phyloP scores from a whole-genome alignment of 2,888 invertebrate species.

The Limenitis arthemis region DNA sequence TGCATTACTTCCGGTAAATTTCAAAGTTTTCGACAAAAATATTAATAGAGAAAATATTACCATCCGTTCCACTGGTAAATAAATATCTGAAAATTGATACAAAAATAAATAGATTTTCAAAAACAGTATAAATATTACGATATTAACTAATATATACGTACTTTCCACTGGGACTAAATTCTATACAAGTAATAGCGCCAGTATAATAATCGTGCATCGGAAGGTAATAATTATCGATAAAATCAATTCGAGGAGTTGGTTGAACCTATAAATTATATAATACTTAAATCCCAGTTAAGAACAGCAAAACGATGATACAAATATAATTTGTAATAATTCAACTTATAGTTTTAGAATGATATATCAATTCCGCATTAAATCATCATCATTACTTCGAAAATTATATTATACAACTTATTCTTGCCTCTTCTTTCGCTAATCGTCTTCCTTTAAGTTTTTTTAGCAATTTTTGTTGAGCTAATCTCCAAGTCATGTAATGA shows the following conservation, averaged over 20 bases:
- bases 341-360: too few species aligned
- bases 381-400: background rate
- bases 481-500: slow-evolving; percentile 43
- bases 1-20: slow-evolving; percentile 37
- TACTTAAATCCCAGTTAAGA: too few species aligned
- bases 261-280: slow-evolving; percentile 36
- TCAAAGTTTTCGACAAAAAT: background rate
- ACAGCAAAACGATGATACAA: too few species aligned
- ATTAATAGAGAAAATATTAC: slow-evolving; percentile 78
- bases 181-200: slow-evolving; percentile 76
- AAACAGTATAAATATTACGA: background rate
- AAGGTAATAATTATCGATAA: slow-evolving; percentile 75
- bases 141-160: slow-evolving; percentile 36
- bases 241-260: slow-evolving; percentile 57
- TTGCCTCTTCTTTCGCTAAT: slow-evolving; percentile 57
- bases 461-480: slow-evolving; percentile 42
- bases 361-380: too few species aligned
- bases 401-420: background rate
- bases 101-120: background rate
- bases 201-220: slow-evolving; percentile 84
- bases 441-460: slow-evolving; percentile 59
- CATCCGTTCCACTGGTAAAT: slow-evolving; percentile 79
- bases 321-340: too few species aligned
- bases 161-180: slow-evolving; percentile 74
- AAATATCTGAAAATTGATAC: slow-evolving; percentile 43